Evolutionary conservation across 2,797 vertebrate genomes (phyloP), one percentile per base, ranked within the genome.

Genomic region (Girardinus metallicus): DNA sequence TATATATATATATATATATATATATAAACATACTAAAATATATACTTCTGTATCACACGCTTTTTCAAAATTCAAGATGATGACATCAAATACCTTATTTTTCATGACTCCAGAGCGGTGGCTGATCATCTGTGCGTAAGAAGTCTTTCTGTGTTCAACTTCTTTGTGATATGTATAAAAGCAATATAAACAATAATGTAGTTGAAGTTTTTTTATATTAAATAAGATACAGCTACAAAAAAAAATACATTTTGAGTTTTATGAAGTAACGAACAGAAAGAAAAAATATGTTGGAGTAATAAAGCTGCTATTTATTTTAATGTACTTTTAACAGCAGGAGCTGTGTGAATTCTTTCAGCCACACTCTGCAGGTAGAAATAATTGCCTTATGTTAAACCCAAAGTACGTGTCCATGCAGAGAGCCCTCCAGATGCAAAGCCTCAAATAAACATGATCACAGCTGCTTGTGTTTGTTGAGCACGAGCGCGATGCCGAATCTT

Each of bases 391-490:
- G 66, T 70, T 73, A 73, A 80, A 78, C 29, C 46, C 79, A 60
- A 36, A n/a, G n/a, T n/a, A 53, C 31, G 80, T 77, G 64, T 64
- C 36, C 62, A 80, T 64, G 80, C 2, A 66, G n/a, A 80, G 47
- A 75, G 46, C 47, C 77, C 64, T 88, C 57, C 44, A 77, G 74
- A 78, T 80, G 77, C 66, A 36, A 12, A 47, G 46, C 49, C 76
- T 75, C 76, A 81, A 74, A 83, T 85, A 70, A 81, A 84, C 76
- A 83, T 73, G 64, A 70, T 78, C 80, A 73, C 79, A 86, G 80
- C 83, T 83, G 81, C 13, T 80, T 77, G 43, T 79, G 72, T 84
- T 79, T 86, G 55, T 79, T 84, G 74, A 76, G 68, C 68, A 36
- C 53, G 71, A 16, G 76, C 46, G 53, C 36, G 51, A 73, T 73